Conservation (phyloP, 2,888 invertebrate species). For the Linnaemya vulpina region DNA sequence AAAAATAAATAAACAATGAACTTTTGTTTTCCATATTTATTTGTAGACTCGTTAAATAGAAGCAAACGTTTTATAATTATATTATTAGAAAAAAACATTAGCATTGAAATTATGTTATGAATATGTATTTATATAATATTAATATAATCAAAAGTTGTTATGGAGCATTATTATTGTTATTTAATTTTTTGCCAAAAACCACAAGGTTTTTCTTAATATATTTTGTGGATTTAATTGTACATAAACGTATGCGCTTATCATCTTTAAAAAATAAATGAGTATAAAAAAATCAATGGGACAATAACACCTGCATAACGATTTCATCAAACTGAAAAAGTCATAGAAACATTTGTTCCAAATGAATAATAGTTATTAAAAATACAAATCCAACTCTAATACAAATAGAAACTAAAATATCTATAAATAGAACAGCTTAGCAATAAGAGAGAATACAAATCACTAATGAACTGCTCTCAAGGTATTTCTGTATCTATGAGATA, state of each 20-base stretch:
- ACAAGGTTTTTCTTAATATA: not conserved
- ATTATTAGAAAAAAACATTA: not conserved
- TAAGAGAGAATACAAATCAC: no score
- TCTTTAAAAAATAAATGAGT: not conserved
- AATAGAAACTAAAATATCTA: no score
- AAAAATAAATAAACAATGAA: constrained; percentile 63
- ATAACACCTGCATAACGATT: not conserved
- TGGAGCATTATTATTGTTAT: no score
- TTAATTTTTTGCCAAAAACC: not conserved
- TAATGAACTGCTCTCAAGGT: no score
- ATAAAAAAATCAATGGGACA: not conserved
- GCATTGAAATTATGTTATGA: not conserved
- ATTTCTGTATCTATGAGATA: no score
- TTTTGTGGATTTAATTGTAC: not conserved
- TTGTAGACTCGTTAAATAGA: not conserved
- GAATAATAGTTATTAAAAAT: not conserved
- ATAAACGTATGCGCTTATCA: not conserved
- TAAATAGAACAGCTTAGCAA: no score
- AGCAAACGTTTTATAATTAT: not conserved
- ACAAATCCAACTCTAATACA: no score
- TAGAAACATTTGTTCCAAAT: no score
- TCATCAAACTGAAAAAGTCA: no score
- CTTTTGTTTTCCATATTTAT: constrained; percentile 62
- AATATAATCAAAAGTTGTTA: not conserved
- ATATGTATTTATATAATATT: not conserved